Percentiles rank a stretch among this genome's conserved stretches.
phyloP scores from a whole-genome alignment of 2,888 invertebrate species.

The Phyllotreta striolata region DNA sequence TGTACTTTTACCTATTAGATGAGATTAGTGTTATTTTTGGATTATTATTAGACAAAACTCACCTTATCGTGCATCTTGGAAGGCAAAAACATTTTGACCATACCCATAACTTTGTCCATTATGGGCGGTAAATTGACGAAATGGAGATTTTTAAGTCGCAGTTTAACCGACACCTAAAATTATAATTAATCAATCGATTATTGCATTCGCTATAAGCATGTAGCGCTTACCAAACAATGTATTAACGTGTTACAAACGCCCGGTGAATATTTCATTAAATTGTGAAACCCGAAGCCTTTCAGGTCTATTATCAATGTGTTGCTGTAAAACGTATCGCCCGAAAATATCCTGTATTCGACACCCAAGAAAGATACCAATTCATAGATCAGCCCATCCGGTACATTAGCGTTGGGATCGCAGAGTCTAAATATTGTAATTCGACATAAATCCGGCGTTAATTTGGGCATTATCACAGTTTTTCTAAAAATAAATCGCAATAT shows the following conservation, averaged over 20 bases:
- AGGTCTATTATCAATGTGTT: constrained; percentile 46
- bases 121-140: constrained; percentile 56
- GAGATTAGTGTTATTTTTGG: not conserved
- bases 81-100: constrained; percentile 51
- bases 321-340: constrained; percentile 42
- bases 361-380: constrained; percentile 43
- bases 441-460: constrained; percentile 60
- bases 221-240: constrained; percentile 44
- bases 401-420: constrained; percentile 39
- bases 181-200: constrained; percentile 1
- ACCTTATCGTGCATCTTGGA: constrained; percentile 37
- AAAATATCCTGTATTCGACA: constrained; percentile 41
- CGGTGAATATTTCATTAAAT: constrained; percentile 48
- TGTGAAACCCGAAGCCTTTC: constrained; percentile 37
- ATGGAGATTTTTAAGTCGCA: constrained; percentile 57
- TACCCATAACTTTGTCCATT: constrained; percentile 51
- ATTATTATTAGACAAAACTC: constrained; percentile 9
- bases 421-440: constrained; percentile 62
- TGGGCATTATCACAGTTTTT: constrained; percentile 58
- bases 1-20: constrained; percentile 33
- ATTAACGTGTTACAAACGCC: constrained; percentile 43
- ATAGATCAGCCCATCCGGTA: constrained; percentile 42
- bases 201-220: not conserved
- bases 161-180: constrained; percentile 52
- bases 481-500: constrained; percentile 26